A percentile compares a stretch with the other conserved stretches of the same genome.
phyloP scores from a whole-genome alignment of 1,140 invertebrate species.

The Leptinotarsa texana region DNA sequence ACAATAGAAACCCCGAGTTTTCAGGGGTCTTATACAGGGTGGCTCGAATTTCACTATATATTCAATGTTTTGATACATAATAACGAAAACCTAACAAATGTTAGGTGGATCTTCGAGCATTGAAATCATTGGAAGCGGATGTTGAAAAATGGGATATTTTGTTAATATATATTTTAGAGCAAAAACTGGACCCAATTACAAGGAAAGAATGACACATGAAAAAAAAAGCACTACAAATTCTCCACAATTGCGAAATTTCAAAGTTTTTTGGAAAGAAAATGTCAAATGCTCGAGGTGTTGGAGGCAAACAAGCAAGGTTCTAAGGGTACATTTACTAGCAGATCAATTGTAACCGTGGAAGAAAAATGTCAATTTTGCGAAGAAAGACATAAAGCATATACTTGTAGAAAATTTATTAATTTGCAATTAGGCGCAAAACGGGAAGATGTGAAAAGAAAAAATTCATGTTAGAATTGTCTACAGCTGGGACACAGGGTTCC shows the following conservation, averaged over 20 bases:
- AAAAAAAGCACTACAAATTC: background rate
- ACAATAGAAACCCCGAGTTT: background rate
- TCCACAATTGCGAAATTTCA: background rate
- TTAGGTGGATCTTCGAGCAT: background rate
- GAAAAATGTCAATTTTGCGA: background rate
- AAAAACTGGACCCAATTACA: constrained; percentile 9
- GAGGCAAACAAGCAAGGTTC: background rate
- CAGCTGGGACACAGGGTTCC: background rate
- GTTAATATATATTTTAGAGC: background rate
- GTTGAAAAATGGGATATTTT: background rate
- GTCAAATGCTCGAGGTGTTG: background rate
- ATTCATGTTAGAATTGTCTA: background rate
- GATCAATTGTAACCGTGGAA: background rate
- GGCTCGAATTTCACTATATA: constrained; percentile 22
- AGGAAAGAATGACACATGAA: background rate
- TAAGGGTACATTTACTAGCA: background rate
- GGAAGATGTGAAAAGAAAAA: background rate
- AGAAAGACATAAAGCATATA: background rate
- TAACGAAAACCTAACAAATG: constrained; percentile 24
- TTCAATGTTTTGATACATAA: constrained; percentile 25
- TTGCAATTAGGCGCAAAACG: background rate
- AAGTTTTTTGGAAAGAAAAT: background rate
- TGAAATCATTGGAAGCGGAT: background rate
- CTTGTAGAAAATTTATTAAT: background rate
- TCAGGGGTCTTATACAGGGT: background rate